phyloP scores from a whole-genome alignment of 2,113 vertebrate species.

The Formicarius rufipectus region DNA sequence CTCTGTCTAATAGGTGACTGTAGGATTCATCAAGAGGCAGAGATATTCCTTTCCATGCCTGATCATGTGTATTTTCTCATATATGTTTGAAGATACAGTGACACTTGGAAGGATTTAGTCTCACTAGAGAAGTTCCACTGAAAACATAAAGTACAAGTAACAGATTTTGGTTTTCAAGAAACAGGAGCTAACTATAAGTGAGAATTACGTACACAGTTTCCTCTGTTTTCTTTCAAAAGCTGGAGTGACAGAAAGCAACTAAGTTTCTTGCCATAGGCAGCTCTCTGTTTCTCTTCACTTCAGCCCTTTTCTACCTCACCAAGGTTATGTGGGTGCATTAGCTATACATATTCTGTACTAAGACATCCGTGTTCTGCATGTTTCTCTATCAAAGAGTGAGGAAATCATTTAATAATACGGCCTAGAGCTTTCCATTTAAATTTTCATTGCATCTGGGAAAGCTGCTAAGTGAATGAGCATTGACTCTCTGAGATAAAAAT shows the following conservation, averaged over 20 bases:
- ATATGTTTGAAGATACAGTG: background rate
- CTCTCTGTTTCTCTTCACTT: background rate
- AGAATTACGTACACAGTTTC: background rate
- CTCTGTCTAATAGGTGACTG: background rate
- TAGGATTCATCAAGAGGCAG: background rate
- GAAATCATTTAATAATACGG: conserved; percentile 58
- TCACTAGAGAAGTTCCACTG: background rate
- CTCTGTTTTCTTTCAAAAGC: background rate
- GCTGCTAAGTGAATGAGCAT: conserved; percentile 63
- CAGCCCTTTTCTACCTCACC: background rate
- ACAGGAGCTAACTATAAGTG: background rate
- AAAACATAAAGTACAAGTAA: background rate
- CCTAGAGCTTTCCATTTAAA: conserved; percentile 73
- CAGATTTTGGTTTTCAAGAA: background rate
- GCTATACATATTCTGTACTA: conserved; percentile 51
- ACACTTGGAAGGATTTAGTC: background rate
- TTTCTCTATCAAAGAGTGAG: conserved; percentile 53
- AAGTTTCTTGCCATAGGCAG: background rate
- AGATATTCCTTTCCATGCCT: background rate
- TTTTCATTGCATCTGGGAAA: conserved; percentile 72
- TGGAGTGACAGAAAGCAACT: background rate
- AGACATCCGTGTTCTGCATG: conserved; percentile 43
- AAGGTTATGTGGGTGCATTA: conserved; percentile 10
- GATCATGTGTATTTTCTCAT: background rate
- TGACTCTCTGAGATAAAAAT: conserved; percentile 73